Percentiles rank a stretch among this genome's conserved stretches.
Conservation (phyloP, 2,797 vertebrate genomes). For the Megaceryle alcyon region DNA sequence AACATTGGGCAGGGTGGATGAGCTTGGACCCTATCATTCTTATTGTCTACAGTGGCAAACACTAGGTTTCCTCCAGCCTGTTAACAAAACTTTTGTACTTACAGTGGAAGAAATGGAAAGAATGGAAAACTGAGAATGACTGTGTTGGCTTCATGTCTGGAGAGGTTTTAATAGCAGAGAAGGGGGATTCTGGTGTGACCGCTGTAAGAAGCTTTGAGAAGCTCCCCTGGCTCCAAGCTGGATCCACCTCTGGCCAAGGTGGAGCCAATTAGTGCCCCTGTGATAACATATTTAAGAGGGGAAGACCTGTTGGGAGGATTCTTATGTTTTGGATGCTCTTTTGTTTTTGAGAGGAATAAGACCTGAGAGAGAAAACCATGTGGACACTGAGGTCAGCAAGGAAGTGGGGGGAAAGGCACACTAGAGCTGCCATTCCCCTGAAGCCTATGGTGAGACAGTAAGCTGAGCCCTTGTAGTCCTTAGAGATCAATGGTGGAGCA, state of each 20-base stretch:
- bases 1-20: accelerated
- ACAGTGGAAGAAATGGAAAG: background rate
- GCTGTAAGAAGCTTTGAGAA: background rate
- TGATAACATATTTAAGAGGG: background rate
- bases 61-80: background rate
- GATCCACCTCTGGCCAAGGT: background rate
- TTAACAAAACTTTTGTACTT: background rate
- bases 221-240: background rate
- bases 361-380: background rate
- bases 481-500: background rate
- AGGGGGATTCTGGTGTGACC: background rate
- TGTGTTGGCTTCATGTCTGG: background rate
- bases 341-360: background rate
- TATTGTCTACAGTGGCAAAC: background rate
- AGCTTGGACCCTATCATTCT: background rate
- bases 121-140: background rate
- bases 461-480: background rate
- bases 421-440: background rate
- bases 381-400: background rate
- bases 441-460: background rate
- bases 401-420: background rate
- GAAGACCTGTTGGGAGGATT: background rate
- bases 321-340: background rate
- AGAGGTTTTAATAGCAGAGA: background rate
- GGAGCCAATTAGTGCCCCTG: background rate